Conservation (phyloP, 2,797 vertebrate species). For the Menidia menidia region DNA sequence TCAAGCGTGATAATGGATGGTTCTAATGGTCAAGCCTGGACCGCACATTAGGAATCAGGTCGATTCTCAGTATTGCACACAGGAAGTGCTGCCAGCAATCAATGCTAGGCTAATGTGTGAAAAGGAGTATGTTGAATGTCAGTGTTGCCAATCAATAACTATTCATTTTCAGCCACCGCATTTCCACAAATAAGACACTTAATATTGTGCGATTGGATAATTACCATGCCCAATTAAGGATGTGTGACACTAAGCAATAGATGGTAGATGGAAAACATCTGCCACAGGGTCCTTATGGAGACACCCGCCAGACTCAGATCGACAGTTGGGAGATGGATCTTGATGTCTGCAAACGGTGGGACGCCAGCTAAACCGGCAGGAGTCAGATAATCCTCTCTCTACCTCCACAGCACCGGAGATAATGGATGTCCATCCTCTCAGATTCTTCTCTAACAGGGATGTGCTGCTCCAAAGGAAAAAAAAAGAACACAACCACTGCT, state of each 20-base stretch:
- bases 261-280: slow-evolving; percentile 77
- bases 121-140: slow-evolving; percentile 86
- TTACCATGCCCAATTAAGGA: slow-evolving; percentile 94
- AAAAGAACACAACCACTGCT: slow-evolving; percentile 26
- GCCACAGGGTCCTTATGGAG: slow-evolving; percentile 82
- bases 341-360: slow-evolving; percentile 74
- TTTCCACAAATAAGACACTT: slow-evolving; percentile 89
- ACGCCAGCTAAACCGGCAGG: slow-evolving; percentile 71
- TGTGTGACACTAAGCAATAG: slow-evolving; percentile 83
- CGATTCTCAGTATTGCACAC: slow-evolving; percentile 87
- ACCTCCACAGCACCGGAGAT: slow-evolving; percentile 61
- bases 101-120: slow-evolving; percentile 89
- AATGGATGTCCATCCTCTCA: slow-evolving; percentile 73
- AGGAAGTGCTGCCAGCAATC: slow-evolving; percentile 86
- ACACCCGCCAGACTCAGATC: slow-evolving; percentile 70
- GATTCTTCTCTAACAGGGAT: slow-evolving; percentile 62
- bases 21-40: slow-evolving; percentile 85
- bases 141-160: slow-evolving; percentile 89
- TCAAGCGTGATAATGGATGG: slow-evolving; percentile 83
- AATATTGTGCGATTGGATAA: slow-evolving; percentile 88
- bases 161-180: slow-evolving; percentile 92
- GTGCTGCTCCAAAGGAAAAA: slow-evolving; percentile 41
- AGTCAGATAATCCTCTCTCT: slow-evolving; percentile 76
- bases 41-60: slow-evolving; percentile 86
- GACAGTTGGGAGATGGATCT: slow-evolving; percentile 77